These are phyloP conservation scores for Smutsia temminckii DNA, from an alignment of 2,797 vertebrate species.

Conservation along the genomic window DNA sequence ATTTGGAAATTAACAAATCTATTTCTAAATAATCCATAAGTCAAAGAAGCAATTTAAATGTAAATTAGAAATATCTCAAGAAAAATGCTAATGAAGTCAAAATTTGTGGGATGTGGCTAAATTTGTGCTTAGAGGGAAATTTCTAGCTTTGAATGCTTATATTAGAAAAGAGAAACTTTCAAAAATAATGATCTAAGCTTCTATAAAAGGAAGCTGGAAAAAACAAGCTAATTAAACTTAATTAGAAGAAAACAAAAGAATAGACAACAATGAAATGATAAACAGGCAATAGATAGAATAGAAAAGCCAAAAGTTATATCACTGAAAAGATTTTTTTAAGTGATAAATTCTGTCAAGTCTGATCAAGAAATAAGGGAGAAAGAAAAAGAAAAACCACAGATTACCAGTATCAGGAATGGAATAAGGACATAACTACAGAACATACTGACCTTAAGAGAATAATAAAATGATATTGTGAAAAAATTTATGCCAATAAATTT, in stretches of 20 bases:
- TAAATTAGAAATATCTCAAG: slow-evolving; percentile 23
- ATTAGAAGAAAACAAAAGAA: neutral
- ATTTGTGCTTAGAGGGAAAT: slow-evolving; percentile 1
- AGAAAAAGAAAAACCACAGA: neutral
- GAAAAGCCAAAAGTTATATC: neutral
- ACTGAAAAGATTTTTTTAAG: neutral
- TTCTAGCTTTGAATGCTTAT: neutral
- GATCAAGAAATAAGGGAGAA: neutral
- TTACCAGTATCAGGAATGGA: neutral
- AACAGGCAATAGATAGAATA: neutral
- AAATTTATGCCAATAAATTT: neutral
- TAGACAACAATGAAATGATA: neutral
- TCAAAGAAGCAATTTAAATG: neutral
- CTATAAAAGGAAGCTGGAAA: neutral
- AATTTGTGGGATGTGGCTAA: neutral
- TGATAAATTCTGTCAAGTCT: neutral
- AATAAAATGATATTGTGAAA: neutral
- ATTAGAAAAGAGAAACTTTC: slow-evolving; percentile 8
- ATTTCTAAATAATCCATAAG: neutral
- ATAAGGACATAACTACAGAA: neutral
- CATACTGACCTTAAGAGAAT: neutral
- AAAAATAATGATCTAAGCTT: slow-evolving; percentile 11
- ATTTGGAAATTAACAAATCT: neutral
- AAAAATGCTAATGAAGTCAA: slow-evolving; percentile 1
- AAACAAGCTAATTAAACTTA: neutral